Evolutionary conservation across 2,888 invertebrate species (phyloP).

Genomic region (Hydroisotoma schaefferi): DNA sequence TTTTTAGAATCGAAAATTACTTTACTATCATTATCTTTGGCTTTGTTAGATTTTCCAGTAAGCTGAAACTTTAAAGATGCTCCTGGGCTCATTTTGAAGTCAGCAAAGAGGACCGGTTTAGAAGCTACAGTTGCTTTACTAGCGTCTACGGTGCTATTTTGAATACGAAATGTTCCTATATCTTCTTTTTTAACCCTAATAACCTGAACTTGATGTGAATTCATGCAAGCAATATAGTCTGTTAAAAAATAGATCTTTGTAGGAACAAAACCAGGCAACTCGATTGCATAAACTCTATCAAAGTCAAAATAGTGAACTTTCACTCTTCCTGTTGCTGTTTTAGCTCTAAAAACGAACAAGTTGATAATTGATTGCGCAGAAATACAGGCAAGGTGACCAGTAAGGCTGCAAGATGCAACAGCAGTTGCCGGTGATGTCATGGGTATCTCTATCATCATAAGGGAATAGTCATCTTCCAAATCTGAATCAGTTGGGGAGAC

Average conservation of each 20-base stretch:
- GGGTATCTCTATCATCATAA: slow-evolving; percentile 53
- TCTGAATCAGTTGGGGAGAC: slow-evolving; percentile 68
- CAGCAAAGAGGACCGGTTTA: background rate
- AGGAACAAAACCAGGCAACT: slow-evolving; percentile 33
- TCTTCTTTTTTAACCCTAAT: slow-evolving; percentile 37
- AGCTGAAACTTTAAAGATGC: background rate
- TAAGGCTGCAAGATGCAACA: slow-evolving; percentile 37
- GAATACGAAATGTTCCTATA: slow-evolving; percentile 19
- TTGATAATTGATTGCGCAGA: slow-evolving; percentile 40
- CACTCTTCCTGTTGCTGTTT: slow-evolving; percentile 41
- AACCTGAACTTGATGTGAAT: slow-evolving; percentile 26
- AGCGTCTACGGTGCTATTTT: no score
- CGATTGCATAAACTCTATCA: slow-evolving; percentile 42
- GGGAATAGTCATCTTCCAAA: slow-evolving; percentile 56
- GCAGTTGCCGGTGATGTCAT: slow-evolving; percentile 47
- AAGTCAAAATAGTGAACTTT: slow-evolving; percentile 46
- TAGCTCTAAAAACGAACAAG: slow-evolving; percentile 42
- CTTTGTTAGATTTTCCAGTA: background rate
- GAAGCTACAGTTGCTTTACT: background rate
- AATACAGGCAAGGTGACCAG: slow-evolving; percentile 42
- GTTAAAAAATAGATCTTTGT: slow-evolving; percentile 33
- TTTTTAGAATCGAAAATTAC: slow-evolving; percentile 44
- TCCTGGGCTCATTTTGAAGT: background rate
- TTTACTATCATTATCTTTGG: slow-evolving; percentile 16
- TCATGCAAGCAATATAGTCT: slow-evolving; percentile 36